Evolutionary conservation across 2,113 vertebrate species (phyloP).

Genomic region (Panurus biarmicus): DNA sequence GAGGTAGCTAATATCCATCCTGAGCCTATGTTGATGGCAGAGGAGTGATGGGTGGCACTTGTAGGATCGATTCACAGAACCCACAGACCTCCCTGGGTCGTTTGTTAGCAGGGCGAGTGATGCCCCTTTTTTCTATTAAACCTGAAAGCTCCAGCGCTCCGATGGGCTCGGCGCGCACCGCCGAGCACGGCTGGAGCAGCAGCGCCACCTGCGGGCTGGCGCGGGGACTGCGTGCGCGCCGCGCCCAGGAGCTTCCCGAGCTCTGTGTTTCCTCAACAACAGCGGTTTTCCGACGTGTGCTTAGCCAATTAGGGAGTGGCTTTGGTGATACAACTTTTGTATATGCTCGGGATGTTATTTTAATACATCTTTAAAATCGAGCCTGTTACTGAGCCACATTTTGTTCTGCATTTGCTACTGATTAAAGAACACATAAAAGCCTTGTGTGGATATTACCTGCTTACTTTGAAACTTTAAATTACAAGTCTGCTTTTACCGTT

Average conservation of each 20-base stretch:
- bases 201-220: not conserved
- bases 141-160: not conserved
- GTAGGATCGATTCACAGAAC: not conserved
- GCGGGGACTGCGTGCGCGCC: not conserved
- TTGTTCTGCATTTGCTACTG: not conserved
- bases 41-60: not conserved
- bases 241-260: no score
- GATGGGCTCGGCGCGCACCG: accelerated
- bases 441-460: not conserved
- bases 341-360: not conserved
- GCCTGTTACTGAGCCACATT: not conserved
- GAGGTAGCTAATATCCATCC: not conserved
- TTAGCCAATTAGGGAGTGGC: accelerated
- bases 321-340: not conserved
- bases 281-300: accelerated
- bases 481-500: not conserved
- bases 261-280: accelerated
- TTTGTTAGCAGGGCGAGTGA: not conserved
- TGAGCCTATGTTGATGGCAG: not conserved
- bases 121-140: not conserved
- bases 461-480: not conserved
- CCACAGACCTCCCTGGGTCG: accelerated
- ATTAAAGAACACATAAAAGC: not conserved
- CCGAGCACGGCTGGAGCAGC: not conserved
- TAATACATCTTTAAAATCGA: not conserved